These are phyloP conservation scores for Rhamphomyia laevipes DNA, from an alignment of 2,888 invertebrate species.

Conservation along the genomic window DNA sequence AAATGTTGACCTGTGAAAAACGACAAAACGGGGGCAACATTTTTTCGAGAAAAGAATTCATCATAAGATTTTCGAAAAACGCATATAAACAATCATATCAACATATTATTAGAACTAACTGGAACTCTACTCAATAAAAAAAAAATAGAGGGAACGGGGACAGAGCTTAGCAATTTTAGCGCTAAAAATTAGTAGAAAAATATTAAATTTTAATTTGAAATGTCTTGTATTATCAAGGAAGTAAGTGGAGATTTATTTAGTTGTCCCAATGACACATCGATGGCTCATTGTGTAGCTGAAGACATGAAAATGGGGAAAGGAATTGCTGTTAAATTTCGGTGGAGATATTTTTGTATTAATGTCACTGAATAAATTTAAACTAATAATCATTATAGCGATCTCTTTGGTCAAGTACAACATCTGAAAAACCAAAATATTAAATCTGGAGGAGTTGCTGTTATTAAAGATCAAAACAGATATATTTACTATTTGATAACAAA, in stretches of 20 bases:
- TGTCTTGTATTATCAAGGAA: slow-evolving; percentile 23
- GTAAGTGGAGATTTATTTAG: slow-evolving; percentile 41
- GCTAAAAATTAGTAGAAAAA: not conserved
- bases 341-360: not conserved
- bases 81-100: too few relatives aligned
- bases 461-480: slow-evolving; percentile 34
- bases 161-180: not conserved
- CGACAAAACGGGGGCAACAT: too few relatives aligned
- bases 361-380: not conserved
- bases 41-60: too few relatives aligned
- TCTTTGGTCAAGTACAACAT: slow-evolving; percentile 25
- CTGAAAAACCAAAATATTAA: slow-evolving; percentile 26
- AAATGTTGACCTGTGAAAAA: too few relatives aligned
- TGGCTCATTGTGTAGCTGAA: slow-evolving; percentile 46
- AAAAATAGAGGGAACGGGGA: not conserved
- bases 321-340: slow-evolving; percentile 40
- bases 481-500: slow-evolving; percentile 52
- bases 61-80: too few relatives aligned
- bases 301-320: slow-evolving; percentile 46
- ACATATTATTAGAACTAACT: too few relatives aligned
- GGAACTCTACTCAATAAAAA: too few relatives aligned
- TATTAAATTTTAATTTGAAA: not conserved
- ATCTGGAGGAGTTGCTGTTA: slow-evolving; percentile 39
- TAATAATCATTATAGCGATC: slow-evolving; percentile 18
- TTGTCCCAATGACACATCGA: slow-evolving; percentile 34